Base-by-base conservation (phyloP, 2,888 invertebrate genomes). In the Leucophora obtusa region DNA sequence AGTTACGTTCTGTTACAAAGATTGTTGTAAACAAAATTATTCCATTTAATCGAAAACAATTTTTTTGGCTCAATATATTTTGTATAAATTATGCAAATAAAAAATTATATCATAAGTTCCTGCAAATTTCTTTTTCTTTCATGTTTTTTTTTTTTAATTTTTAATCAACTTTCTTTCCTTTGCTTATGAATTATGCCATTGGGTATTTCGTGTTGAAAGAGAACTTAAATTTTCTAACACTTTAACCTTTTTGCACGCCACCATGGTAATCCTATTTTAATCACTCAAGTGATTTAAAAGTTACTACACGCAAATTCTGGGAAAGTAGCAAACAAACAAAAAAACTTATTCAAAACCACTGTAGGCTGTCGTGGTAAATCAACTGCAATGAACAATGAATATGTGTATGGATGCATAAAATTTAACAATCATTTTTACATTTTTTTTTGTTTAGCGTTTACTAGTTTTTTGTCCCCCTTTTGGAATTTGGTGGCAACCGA, bases 331-430 rank as follows among this genome's bases (percentile, higher is more conserved):
- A 15, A 53, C 33, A 58, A 15, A 33, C 4, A 28, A 10, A 17
- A 56, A 59, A 63, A 33, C 47, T 17, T 17, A 71, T 14, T 58
- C 33, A 53, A 65, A 66, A 66, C 53, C 65, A 59, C 59, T 71
- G 51, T 60, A 38, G 71, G 35, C 59, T 77, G 71, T 5, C 33
- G 51, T 68, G 79, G 66, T 77, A 77, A 81, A 77, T 77, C 81
- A 77, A 77, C 73, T 81, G 77, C 77, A 77, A 73, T 74, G 66
- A 73, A 66, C 54, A 66, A 35, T 77, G 60, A 65, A 73, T 66
- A 69, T 77, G 77, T 71, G 69, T 65, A 72, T 65, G 69, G 65
- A 77, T 73, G 80, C 73, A 77, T 72, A 81, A 81, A 76, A 77
- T 81, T 76, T 70, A 56, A 73, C 76, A 76, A 69, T 76, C 28